Percentiles rank a stretch among this genome's conserved stretches.
Evolutionary conservation across 1,140 invertebrate genomes (phyloP).

Genomic region (Pemphigus obesinymphae): DNA sequence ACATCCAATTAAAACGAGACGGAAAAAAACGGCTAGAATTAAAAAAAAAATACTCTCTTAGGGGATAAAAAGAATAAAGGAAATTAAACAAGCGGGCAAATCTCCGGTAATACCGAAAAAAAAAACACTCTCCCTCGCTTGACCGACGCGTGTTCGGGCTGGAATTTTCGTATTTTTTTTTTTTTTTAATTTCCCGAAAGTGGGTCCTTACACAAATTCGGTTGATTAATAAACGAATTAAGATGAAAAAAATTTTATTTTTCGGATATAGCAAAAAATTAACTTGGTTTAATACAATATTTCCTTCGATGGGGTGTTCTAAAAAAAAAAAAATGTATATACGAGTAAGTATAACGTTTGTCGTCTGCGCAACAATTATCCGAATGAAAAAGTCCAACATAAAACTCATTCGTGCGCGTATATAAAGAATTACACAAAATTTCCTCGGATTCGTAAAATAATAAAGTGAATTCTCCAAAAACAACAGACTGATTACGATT

Average conservation of each 20-base stretch:
- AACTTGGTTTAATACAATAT: no score
- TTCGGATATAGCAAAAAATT: background rate
- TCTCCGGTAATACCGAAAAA: conserved; percentile 21
- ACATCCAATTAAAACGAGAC: conserved; percentile 39
- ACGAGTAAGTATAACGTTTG: no score
- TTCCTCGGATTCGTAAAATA: no score
- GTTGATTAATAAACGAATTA: conserved; percentile 33
- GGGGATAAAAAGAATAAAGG: conserved; percentile 24
- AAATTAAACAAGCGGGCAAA: conserved; percentile 40
- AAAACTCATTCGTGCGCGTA: no score
- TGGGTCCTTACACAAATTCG: background rate
- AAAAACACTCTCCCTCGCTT: conserved; percentile 7
- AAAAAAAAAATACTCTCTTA: conserved; percentile 28
- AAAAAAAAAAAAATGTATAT: no score
- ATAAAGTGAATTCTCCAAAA: no score
- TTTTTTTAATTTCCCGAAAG: conserved; percentile 34
- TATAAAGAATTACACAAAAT: no score
- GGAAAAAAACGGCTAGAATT: conserved; percentile 14
- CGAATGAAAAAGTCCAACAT: no score
- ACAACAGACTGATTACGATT: no score
- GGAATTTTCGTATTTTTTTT: conserved; percentile 40
- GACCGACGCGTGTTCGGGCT: conserved; percentile 23
- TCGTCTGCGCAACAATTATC: no score
- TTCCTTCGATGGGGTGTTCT: no score
- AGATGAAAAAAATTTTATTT: background rate